Evolutionary conservation across 2,888 invertebrate species (phyloP).

Genomic region (Amphiduros pacificus): DNA sequence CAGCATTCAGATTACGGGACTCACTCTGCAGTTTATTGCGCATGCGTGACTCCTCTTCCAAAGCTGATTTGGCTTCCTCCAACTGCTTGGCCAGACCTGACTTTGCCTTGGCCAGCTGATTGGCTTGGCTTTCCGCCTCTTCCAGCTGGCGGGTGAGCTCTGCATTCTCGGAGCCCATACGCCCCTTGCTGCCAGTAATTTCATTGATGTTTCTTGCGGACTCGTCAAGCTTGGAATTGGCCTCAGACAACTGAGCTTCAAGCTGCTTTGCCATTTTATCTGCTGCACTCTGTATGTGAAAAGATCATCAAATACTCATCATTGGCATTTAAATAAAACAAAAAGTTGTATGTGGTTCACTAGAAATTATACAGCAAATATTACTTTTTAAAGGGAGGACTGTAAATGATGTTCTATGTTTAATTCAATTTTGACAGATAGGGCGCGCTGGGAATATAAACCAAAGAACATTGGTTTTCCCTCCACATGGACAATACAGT

Average conservation of each 20-base stretch:
- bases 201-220: slow-evolving; percentile 95
- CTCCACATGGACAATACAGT: no score
- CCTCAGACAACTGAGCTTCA: slow-evolving; percentile 92
- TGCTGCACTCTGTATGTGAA: slow-evolving; percentile 94
- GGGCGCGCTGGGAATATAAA: no score
- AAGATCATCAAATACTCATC: no score
- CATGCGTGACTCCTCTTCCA: slow-evolving; percentile 85
- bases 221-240: slow-evolving; percentile 94
- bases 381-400: no score
- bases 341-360: no score
- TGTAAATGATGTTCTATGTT: no score
- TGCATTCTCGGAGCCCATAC: slow-evolving; percentile 94
- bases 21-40: slow-evolving; percentile 66
- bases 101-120: slow-evolving; percentile 89
- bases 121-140: slow-evolving; percentile 96
- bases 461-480: no score
- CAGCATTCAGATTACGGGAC: slow-evolving; percentile 98
- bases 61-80: slow-evolving; percentile 96
- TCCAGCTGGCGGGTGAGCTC: slow-evolving; percentile 95
- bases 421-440: no score
- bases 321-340: no score
- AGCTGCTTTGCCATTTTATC: slow-evolving; percentile 99
- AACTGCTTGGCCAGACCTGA: slow-evolving; percentile 92
- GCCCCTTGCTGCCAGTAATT: slow-evolving; percentile 81
- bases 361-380: no score